A percentile compares a stretch with the other conserved stretches of the same genome.
These are phyloP conservation scores for Lypha dubia DNA, from an alignment of 2,888 invertebrate species.

Conservation along the genomic window DNA sequence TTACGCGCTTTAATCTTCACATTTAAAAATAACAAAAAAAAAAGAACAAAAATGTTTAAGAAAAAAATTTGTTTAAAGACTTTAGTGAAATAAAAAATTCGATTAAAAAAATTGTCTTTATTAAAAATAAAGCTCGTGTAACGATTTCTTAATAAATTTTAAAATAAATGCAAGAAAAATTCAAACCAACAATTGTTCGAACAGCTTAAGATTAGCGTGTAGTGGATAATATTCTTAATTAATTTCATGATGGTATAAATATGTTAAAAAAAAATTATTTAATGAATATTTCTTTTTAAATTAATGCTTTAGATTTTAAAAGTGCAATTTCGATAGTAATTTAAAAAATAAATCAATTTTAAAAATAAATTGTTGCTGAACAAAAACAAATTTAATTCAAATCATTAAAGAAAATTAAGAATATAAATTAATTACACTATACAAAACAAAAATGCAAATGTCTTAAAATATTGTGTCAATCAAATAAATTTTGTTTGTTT, in stretches of 20 bases:
- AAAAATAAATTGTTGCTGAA: not conserved
- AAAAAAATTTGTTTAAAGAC: constrained; percentile 47
- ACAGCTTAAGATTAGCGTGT: constrained; percentile 46
- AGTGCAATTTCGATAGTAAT: constrained; percentile 23
- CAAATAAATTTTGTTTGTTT: too few species aligned
- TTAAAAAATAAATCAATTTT: constrained; percentile 25
- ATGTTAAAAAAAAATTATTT: constrained; percentile 37
- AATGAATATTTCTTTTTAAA: constrained; percentile 8
- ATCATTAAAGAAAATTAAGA: not conserved
- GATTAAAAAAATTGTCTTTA: constrained; percentile 25
- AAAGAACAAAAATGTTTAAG: constrained; percentile 46
- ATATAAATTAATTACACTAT: not conserved
- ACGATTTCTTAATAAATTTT: constrained; percentile 31
- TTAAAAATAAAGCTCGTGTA: constrained; percentile 34
- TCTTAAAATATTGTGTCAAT: too few species aligned
- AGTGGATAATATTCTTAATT: constrained; percentile 32
- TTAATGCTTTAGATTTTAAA: not conserved
- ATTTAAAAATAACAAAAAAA: constrained; percentile 55
- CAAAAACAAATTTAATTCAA: not conserved
- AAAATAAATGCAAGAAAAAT: not conserved
- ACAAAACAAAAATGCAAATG: not conserved
- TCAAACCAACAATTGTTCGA: constrained; percentile 29
- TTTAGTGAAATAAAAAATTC: constrained; percentile 35
- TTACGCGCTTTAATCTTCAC: constrained; percentile 71
- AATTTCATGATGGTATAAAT: constrained; percentile 57